Evolutionary conservation across 1,140 invertebrate genomes (phyloP), one percentile per base, ranked within the genome.

Genomic region (Hydropsyche tenuis): DNA sequence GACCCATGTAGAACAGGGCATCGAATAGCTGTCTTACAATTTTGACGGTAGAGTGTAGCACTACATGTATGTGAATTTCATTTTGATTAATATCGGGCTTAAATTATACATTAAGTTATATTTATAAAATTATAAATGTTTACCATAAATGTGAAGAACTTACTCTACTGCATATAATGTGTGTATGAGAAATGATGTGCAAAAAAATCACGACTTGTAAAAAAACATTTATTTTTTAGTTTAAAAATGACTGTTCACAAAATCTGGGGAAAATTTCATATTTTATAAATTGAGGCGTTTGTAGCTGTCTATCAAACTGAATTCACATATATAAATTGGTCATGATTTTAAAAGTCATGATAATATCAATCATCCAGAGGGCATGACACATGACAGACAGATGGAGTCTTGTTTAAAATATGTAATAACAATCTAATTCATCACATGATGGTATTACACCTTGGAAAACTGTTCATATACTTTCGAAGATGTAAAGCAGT

Each of bases 371-470:
- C 25, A 56, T 56, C 51, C 20, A 45, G 42, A 72, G 48, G 18
- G 37, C 53, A 71, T 64, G 69, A 71, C 62, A 71, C 60, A 60
- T 75, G 68, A 75, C 72, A 73, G 64, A 66, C 37, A 71, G 56
- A 16, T 75, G 65, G 62, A 69, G 60, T 66, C 68, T 71, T 71
- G 62, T 53, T 69, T 74, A 65, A 63, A 62, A 62, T 74, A 63
- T 69, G 46, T 53, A 51, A 66, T 73, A 74, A 69, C 56, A 64
- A 70, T 75, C 69, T 71, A 71, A 73, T 74, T 74, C 68, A 60
- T 75, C 73, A 75, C 73, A 75, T 46, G 68, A 71, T 63, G 73
- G 25, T 65, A 69, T 74, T 63, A 69, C 73, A 74, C 73, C 65
- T 64, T 66, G 12, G 68, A 70, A 74, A 60, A 69, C 63, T 74